Percentiles rank a stretch among this genome's conserved stretches.
Evolutionary conservation across 1,140 invertebrate genomes (phyloP).

Genomic region (Zaprionus ghesquierei): DNA sequence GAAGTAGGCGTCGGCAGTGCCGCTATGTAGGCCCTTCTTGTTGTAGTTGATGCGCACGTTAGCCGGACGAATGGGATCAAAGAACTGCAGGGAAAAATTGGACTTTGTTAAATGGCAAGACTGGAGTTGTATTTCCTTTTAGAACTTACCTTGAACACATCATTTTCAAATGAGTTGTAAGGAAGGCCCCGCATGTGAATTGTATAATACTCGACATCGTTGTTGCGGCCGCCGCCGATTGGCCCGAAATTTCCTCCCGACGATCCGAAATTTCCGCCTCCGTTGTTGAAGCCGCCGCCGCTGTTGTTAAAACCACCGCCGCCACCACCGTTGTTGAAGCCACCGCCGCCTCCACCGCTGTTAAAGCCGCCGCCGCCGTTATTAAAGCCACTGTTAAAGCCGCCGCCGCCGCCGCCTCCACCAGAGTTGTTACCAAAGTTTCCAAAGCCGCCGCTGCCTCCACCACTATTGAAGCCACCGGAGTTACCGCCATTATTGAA

Average conservation of each 20-base stretch:
- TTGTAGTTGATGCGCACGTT: constrained; percentile 80
- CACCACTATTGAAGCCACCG: constrained; percentile 57
- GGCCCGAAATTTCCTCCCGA: constrained; percentile 56
- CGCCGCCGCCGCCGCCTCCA: constrained; percentile 38
- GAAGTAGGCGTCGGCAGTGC: constrained; percentile 95
- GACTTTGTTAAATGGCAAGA: not conserved
- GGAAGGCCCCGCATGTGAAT: constrained; percentile 80
- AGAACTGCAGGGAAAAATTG: constrained; percentile 60
- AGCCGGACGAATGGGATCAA: constrained; percentile 76
- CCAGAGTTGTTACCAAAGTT: constrained; percentile 63
- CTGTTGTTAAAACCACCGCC: constrained; percentile 59
- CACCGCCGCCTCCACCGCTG: constrained; percentile 61
- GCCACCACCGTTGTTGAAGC: constrained; percentile 52
- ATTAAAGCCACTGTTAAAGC: constrained; percentile 46
- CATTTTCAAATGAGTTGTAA: constrained; percentile 79
- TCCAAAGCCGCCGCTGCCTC: constrained; percentile 53
- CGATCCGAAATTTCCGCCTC: constrained; percentile 35
- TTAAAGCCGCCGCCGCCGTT: constrained; percentile 53
- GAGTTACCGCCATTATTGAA: constrained; percentile 50
- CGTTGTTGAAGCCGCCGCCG: constrained; percentile 43
- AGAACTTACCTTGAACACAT: constrained; percentile 70
- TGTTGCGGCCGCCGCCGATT: constrained; percentile 60
- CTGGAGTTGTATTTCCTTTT: not conserved
- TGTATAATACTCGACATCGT: constrained; percentile 67
- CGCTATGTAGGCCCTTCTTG: constrained; percentile 91